Percentiles rank a stretch among this genome's conserved stretches.
phyloP scores from a whole-genome alignment of 2,113 vertebrate species.

The Dipodomys merriami region DNA sequence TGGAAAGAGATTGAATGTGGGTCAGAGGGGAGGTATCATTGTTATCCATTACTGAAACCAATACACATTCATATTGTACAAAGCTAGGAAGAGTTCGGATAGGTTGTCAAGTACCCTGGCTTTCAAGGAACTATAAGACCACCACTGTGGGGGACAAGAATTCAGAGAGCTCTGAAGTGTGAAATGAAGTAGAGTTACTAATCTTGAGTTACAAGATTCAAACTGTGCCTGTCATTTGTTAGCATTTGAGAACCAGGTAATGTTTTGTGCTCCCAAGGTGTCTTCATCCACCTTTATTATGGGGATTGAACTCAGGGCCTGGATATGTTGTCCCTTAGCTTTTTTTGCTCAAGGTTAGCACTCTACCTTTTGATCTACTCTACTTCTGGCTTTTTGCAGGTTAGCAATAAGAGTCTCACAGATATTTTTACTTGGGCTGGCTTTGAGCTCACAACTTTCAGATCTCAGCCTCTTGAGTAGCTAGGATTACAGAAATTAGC shows the following conservation, averaged over 20 bases:
- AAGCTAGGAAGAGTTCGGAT: background rate
- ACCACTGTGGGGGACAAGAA: background rate
- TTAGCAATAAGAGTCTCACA: too few relatives aligned
- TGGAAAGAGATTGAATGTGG: background rate
- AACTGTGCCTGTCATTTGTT: background rate
- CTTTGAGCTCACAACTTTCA: too few relatives aligned
- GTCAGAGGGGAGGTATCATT: background rate
- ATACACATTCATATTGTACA: background rate
- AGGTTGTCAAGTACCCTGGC: background rate
- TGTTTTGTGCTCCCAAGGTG: background rate
- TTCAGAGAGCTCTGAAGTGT: background rate
- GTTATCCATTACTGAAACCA: background rate
- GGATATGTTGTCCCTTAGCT: too few relatives aligned
- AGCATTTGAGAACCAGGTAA: fast-evolving
- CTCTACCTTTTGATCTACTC: too few relatives aligned
- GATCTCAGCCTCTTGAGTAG: too few relatives aligned
- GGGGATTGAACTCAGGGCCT: too few relatives aligned
- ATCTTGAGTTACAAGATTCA: background rate
- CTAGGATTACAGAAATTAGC: too few relatives aligned
- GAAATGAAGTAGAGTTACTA: background rate
- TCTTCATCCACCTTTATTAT: background rate
- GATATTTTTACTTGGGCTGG: too few relatives aligned
- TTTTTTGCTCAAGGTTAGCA: too few relatives aligned
- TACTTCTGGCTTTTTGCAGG: too few relatives aligned
- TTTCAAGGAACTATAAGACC: background rate